These are phyloP conservation scores for Petrocephalus sullivani DNA, from an alignment of 2,797 vertebrate genomes.

Conservation along the genomic window DNA sequence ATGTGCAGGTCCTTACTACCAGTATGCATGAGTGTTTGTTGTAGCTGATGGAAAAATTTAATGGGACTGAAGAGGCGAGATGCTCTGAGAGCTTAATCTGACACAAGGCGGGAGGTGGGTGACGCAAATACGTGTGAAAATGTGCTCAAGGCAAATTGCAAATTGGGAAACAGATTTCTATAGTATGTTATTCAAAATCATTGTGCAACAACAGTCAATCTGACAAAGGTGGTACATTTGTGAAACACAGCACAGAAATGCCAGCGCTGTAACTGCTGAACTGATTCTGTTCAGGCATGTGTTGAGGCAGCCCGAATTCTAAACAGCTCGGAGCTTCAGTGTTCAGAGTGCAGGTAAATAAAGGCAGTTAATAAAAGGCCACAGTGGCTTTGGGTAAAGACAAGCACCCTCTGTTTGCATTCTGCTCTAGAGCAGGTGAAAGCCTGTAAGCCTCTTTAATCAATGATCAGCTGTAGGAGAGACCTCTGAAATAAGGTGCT, in stretches of 20 bases:
- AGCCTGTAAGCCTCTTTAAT: conserved; percentile 61
- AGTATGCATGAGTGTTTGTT: neutral
- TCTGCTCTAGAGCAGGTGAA: conserved; percentile 40
- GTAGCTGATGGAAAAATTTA: neutral
- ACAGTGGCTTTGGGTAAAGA: neutral
- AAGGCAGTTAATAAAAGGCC: conserved; percentile 20
- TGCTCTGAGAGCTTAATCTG: neutral
- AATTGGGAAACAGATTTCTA: neutral
- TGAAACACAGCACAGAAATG: neutral
- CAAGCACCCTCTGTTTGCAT: conserved; percentile 39
- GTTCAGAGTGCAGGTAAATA: neutral
- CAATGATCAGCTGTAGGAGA: conserved; percentile 54
- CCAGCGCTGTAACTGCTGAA: neutral
- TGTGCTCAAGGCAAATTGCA: neutral
- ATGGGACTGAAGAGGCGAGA: neutral
- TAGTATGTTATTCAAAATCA: neutral
- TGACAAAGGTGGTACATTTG: neutral
- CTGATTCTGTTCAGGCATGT: neutral
- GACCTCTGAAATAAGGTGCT: conserved; percentile 36
- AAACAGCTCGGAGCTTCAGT: neutral
- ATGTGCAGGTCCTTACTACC: neutral
- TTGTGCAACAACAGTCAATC: neutral
- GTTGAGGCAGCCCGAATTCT: neutral
- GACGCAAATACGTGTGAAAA: neutral
- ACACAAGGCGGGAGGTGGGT: neutral